Evolutionary conservation across 2,113 vertebrate genomes (phyloP).

Genomic region (Aramus guarauna): DNA sequence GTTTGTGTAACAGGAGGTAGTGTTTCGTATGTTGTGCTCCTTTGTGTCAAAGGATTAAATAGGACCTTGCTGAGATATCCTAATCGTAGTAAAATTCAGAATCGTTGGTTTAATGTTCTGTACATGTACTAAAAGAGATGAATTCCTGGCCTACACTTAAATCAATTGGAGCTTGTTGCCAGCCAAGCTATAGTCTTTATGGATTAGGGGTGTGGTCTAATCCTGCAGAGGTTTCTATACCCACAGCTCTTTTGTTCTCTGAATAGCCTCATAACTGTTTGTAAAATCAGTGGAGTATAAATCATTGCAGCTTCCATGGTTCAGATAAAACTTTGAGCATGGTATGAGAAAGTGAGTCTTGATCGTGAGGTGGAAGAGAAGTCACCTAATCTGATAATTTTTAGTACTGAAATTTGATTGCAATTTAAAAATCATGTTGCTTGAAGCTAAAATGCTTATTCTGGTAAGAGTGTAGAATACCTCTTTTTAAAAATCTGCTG

Average conservation of each 20-base stretch:
- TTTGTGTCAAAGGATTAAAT: neutral
- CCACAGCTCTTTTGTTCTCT: neutral
- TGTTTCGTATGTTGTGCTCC: neutral
- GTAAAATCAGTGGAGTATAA: neutral
- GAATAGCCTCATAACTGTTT: neutral
- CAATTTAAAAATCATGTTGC: neutral
- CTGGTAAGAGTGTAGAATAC: neutral
- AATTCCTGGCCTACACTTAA: neutral
- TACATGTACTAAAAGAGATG: neutral
- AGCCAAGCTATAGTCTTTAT: neutral
- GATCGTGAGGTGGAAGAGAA: neutral
- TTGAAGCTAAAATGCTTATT: neutral
- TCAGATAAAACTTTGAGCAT: neutral
- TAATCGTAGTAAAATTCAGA: neutral
- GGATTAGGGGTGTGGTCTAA: neutral
- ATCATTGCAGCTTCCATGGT: neutral
- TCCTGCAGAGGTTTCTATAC: neutral
- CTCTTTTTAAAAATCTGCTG: neutral
- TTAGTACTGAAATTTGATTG: neutral
- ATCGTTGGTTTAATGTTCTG: neutral
- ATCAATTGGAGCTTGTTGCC: neutral
- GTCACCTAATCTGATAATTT: neutral
- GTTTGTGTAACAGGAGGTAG: neutral
- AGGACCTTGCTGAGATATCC: neutral
- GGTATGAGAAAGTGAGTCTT: neutral